A percentile compares a stretch with the other conserved stretches of the same genome.
Conservation (phyloP, 1,140 invertebrate genomes). For the Catajapyx aquilonaris region DNA sequence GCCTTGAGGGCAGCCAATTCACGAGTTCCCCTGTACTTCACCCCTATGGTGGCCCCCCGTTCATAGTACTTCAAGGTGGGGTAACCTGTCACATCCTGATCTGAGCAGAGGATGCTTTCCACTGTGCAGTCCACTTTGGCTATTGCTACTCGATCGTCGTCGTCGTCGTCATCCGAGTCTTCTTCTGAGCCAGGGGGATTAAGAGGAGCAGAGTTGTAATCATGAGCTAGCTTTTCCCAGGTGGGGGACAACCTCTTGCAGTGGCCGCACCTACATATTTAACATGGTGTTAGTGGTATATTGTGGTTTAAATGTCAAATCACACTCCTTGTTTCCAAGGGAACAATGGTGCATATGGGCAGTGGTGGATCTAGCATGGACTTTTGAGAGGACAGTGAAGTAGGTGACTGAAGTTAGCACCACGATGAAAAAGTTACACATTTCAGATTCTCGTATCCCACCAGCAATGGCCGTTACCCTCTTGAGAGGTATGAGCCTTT, state of each 20-base stretch:
- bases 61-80: slow-evolving; percentile 54
- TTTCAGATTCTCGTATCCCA: too few relatives aligned
- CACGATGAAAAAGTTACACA: too few relatives aligned
- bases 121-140: slow-evolving; percentile 57
- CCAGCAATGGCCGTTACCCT: too few relatives aligned
- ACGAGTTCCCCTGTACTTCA: slow-evolving; percentile 42
- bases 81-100: slow-evolving; percentile 52
- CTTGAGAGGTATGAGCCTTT: too few relatives aligned
- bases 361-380: too few relatives aligned
- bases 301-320: too few relatives aligned
- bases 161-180: slow-evolving; percentile 39
- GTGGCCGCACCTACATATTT: slow-evolving; percentile 56
- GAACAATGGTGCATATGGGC: too few relatives aligned
- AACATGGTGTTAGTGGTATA: too few relatives aligned
- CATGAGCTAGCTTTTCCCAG: slow-evolving; percentile 40
- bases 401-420: too few relatives aligned
- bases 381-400: too few relatives aligned
- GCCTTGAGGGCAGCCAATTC: slow-evolving; percentile 44
- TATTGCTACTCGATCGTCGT: slow-evolving; percentile 35
- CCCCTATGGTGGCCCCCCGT: slow-evolving; percentile 30
- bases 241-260: slow-evolving; percentile 42
- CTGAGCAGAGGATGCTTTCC: slow-evolving; percentile 40
- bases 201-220: slow-evolving; percentile 1
- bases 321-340: too few relatives aligned
- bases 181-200: too few relatives aligned